phyloP scores from a whole-genome alignment of 2,888 invertebrate genomes.

The Protodeltote pygarga region DNA sequence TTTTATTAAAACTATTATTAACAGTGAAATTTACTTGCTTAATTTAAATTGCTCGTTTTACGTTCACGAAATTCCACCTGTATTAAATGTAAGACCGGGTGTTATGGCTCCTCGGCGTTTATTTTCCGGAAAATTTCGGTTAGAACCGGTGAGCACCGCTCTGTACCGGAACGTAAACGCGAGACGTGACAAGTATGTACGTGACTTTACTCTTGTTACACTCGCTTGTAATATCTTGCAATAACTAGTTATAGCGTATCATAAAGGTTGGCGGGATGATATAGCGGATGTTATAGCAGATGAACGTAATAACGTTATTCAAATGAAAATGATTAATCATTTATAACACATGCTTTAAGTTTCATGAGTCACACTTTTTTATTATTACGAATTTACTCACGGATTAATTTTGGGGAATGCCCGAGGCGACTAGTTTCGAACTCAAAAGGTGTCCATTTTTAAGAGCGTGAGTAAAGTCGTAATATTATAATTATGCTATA shows the following conservation, averaged over 20 bases:
- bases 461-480: too few relatives aligned
- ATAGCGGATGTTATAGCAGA: slow-evolving; percentile 15
- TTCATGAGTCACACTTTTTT: neutral
- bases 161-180: slow-evolving; percentile 44
- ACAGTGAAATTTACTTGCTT: slow-evolving; percentile 43
- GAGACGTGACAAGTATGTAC: slow-evolving; percentile 57
- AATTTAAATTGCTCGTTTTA: slow-evolving; percentile 48
- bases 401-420: too few relatives aligned
- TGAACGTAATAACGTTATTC: neutral
- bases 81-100: slow-evolving; percentile 52
- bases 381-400: too few relatives aligned
- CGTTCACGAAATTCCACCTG: slow-evolving; percentile 45
- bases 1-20: slow-evolving; percentile 51
- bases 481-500: too few relatives aligned
- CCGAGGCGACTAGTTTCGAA: too few relatives aligned
- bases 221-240: slow-evolving; percentile 34
- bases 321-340: neutral
- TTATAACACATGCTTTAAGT: neutral
- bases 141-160: slow-evolving; percentile 40
- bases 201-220: slow-evolving; percentile 47
- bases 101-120: slow-evolving; percentile 53
- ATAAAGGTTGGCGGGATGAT: slow-evolving; percentile 27
- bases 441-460: too few relatives aligned
- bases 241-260: slow-evolving; percentile 28
- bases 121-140: slow-evolving; percentile 56